phyloP scores from a whole-genome alignment of 2,797 vertebrate genomes.

The Phalloptychus januarius region DNA sequence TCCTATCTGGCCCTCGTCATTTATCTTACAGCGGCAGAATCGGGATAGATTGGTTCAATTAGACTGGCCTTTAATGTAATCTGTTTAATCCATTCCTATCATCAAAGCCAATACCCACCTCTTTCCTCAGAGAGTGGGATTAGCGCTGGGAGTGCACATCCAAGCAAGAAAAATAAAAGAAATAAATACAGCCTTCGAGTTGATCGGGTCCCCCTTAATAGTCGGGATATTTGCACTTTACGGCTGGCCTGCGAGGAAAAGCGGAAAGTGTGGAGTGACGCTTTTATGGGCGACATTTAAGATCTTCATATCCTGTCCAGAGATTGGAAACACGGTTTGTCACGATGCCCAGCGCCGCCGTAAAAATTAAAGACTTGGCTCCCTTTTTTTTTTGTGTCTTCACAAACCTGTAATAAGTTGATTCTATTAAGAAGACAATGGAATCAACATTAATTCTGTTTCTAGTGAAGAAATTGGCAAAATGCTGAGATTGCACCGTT shows the following conservation, averaged over 20 bases:
- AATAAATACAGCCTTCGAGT: constrained; percentile 37
- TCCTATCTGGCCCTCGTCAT: constrained; percentile 69
- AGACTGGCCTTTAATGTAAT: constrained; percentile 81
- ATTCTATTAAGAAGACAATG: constrained; percentile 9
- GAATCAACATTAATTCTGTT: not conserved
- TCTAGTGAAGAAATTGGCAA: not conserved
- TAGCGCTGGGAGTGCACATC: constrained; percentile 60
- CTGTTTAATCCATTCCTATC: constrained; percentile 81
- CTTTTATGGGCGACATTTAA: constrained; percentile 74
- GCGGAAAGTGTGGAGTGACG: constrained; percentile 56
- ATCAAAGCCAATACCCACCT: constrained; percentile 77
- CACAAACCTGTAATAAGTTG: constrained; percentile 13
- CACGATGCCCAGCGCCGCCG: constrained; percentile 42
- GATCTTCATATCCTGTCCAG: constrained; percentile 65
- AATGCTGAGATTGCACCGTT: not conserved
- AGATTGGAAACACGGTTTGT: constrained; percentile 58
- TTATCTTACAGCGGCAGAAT: constrained; percentile 77
- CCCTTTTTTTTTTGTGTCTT: constrained; percentile 11
- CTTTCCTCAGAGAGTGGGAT: constrained; percentile 69
- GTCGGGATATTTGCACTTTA: constrained; percentile 66
- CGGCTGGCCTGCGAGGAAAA: constrained; percentile 38
- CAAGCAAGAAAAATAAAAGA: constrained; percentile 32
- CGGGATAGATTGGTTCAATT: constrained; percentile 79
- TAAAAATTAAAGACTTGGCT: constrained; percentile 44
- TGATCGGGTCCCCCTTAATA: constrained; percentile 49